Evolutionary conservation across 2,888 invertebrate genomes (phyloP), one percentile per base, ranked within the genome.

Genomic region (Antheraea yamamai): DNA sequence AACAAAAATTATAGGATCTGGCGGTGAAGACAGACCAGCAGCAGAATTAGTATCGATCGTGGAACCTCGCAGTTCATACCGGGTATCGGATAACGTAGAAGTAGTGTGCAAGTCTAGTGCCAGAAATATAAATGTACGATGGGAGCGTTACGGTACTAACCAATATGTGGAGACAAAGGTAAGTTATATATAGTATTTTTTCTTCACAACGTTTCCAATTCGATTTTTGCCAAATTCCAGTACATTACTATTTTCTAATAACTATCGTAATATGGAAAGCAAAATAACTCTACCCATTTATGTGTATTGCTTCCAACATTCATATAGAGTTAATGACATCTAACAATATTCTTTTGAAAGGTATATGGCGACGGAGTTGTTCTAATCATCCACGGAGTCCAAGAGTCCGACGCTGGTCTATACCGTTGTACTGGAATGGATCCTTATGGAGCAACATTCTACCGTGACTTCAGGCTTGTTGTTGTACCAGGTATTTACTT

Each of bases 331-430:
- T 4, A 66, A 66, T 26, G 18, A 68, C 4, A 26, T 47, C 23
- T 14, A 39, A 47, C 66, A 12, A 23, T 47, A 14, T 0, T 70
- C 74, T 52, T 26, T 76, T 47, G 73, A 0, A 78, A 94, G 94
- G 82, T 81, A 0, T 93, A 88, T 75, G 96, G 96, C 52, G 95
- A 96, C 74, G 96, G 96, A 10, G 96, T 96, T 1, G 89, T 95
- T 73, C 88, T 97, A 16, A 90, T 95, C 80, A 96, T 98, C 87
- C 92, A 95, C 52, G 95, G 96, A 26, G 97, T 98, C 35, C 96
- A 96, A 4, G 95, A 96, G 0, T 95, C 96, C 0, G 98, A 98
- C 87, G 97, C 97, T 30, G 98, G 98, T 6, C 95, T 96, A 71
- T 98, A 98, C 88, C 86, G 96, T 83, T 93, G 97, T 91, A 88